A percentile compares a stretch with the other conserved stretches of the same genome.
phyloP scores from a whole-genome alignment of 2,113 vertebrate genomes.

The Synchiropus splendidus region DNA sequence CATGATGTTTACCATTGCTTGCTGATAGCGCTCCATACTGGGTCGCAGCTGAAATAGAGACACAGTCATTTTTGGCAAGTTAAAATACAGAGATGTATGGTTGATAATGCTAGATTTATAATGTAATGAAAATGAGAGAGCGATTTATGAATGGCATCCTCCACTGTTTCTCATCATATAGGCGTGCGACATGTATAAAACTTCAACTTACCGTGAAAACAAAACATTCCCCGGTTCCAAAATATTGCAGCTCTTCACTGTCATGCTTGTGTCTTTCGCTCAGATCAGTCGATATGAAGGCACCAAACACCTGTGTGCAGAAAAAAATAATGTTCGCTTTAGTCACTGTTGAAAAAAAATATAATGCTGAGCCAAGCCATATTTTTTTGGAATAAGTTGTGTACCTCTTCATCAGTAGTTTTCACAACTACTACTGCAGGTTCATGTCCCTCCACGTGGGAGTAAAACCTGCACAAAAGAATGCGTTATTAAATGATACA shows the following conservation, averaged over 20 bases:
- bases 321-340: no score
- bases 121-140: neutral
- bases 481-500: neutral
- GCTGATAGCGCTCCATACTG: slow-evolving; percentile 72
- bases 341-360: no score
- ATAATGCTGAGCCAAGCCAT: neutral
- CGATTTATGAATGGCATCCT: no score
- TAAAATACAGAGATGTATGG: no score
- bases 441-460: slow-evolving; percentile 69
- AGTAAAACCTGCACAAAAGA: slow-evolving; percentile 64
- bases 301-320: slow-evolving; percentile 77
- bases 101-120: fast-evolving
- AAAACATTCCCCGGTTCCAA: slow-evolving; percentile 81
- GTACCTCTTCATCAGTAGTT: slow-evolving; percentile 70
- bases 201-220: slow-evolving; percentile 72
- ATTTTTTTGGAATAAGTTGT: no score
- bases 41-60: slow-evolving; percentile 67
- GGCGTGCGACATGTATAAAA: neutral
- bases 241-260: slow-evolving; percentile 53
- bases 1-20: slow-evolving; percentile 70
- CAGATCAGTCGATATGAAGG: slow-evolving; percentile 76
- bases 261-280: slow-evolving; percentile 63
- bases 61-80: neutral
- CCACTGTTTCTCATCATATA: no score
- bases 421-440: slow-evolving; percentile 69